Conservation (phyloP, 2,888 invertebrate genomes). For the Neoitamus cyanurus region DNA sequence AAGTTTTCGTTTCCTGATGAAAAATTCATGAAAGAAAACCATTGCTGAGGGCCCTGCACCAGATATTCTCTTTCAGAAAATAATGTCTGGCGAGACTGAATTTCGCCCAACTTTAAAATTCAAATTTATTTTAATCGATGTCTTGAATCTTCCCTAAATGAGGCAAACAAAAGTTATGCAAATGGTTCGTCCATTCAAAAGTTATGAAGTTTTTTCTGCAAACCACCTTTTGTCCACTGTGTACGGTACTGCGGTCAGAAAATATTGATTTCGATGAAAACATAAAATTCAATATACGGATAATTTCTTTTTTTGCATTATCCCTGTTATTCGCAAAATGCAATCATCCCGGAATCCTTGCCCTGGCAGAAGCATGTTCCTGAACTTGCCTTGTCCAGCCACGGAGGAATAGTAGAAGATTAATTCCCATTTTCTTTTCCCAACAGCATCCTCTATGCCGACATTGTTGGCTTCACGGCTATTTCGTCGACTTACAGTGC, state of each 20-base stretch:
- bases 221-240: neutral
- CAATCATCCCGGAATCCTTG: neutral
- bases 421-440: slow-evolving; percentile 2
- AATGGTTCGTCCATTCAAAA: neutral
- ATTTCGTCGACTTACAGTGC: slow-evolving; percentile 95
- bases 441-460: slow-evolving; percentile 92
- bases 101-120: too few species aligned
- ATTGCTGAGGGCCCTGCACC: too few species aligned
- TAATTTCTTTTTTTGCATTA: neutral
- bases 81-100: too few species aligned
- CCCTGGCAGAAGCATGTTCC: neutral
- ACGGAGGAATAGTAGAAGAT: neutral
- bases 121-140: too few species aligned
- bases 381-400: neutral
- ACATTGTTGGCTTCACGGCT: slow-evolving; percentile 97
- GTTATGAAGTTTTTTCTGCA: neutral
- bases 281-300: slow-evolving; percentile 2
- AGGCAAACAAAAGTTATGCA: neutral
- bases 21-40: too few species aligned
- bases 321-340: neutral
- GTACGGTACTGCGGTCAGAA: neutral
- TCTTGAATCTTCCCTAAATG: too few species aligned
- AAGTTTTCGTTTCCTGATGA: too few species aligned
- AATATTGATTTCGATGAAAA: too few species aligned
- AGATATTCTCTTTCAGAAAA: too few species aligned